A percentile compares a stretch with the other conserved stretches of the same genome.
Conservation (phyloP, 2,113 vertebrate species). For the Turdus rufiventris region DNA sequence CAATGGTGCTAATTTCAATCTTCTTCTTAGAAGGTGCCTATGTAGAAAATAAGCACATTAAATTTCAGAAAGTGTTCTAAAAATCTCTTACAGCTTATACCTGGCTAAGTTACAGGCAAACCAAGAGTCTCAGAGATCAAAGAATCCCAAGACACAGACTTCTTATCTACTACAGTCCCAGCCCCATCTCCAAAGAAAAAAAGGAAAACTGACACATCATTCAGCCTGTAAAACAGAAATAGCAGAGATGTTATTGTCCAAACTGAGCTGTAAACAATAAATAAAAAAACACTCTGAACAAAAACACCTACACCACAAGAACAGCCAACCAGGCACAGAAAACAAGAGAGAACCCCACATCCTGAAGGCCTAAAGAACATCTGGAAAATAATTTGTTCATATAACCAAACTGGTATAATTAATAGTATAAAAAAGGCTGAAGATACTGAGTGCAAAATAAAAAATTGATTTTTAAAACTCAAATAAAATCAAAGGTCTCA, state of each 20-base stretch:
- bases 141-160: background rate
- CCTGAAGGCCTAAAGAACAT: background rate
- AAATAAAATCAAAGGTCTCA: background rate
- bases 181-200: background rate
- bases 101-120: background rate
- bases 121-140: background rate
- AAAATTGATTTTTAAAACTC: background rate
- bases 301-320: background rate
- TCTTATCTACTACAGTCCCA: accelerated
- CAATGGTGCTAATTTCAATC: constrained; percentile 97
- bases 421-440: background rate
- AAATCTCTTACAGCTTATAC: background rate
- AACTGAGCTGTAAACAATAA: background rate
- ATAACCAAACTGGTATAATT: background rate
- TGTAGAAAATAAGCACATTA: background rate
- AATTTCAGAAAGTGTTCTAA: background rate
- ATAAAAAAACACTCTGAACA: background rate
- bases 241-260: background rate
- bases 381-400: background rate
- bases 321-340: background rate
- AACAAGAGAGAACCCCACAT: background rate
- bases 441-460: background rate
- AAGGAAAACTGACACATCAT: background rate
- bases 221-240: background rate
- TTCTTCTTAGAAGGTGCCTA: constrained; percentile 98